Conservation (phyloP, 2,113 vertebrate genomes). For the Eira barbara region DNA sequence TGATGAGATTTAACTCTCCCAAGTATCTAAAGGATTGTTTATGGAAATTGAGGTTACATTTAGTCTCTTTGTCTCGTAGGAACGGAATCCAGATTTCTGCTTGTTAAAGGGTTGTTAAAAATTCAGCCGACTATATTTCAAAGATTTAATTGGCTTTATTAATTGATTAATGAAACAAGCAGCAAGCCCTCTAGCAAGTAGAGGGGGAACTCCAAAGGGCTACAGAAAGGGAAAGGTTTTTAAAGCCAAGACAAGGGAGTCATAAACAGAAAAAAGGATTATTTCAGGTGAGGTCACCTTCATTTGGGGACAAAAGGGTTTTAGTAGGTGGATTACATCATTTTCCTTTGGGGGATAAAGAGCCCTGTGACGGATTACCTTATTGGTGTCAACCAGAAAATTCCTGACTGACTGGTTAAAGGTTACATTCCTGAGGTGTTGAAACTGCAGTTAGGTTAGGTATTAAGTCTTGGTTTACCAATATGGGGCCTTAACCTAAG, state of each 20-base stretch:
- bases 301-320: not conserved
- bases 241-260: not conserved
- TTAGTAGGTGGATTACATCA: not conserved
- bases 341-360: not conserved
- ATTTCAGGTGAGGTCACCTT: not conserved
- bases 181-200: not conserved
- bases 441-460: not conserved
- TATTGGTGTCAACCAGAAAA: not conserved
- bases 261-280: not conserved
- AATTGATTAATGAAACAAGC: not conserved
- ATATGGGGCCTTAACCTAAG: not conserved
- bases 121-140: not conserved
- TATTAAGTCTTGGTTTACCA: not conserved
- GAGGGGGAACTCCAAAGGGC: not conserved
- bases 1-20: not conserved
- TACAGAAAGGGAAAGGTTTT: not conserved
- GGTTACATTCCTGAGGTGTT: not conserved
- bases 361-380: not conserved
- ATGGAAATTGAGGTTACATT: not conserved
- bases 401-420: not conserved
- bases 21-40: not conserved
- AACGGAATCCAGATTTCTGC: not conserved
- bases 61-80: not conserved
- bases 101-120: not conserved
- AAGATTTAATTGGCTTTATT: not conserved